Evolutionary conservation across 2,888 invertebrate genomes (phyloP).

Genomic region (Bursaphelenchus okinawaensis): DNA sequence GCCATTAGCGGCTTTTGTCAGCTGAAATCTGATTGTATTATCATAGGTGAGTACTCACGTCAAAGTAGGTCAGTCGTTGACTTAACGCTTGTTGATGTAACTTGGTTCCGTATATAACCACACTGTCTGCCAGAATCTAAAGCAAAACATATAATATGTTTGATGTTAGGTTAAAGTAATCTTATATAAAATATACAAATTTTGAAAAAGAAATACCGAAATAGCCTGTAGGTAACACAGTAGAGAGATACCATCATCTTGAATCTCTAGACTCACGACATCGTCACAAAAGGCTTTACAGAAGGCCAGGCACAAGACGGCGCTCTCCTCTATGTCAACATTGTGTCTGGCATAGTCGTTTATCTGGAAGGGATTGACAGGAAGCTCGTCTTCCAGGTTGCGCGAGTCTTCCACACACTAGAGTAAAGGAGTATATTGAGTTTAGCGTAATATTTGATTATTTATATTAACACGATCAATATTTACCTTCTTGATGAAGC

Average conservation of each 20-base stretch:
- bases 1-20: slow-evolving; percentile 31
- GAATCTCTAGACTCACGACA: slow-evolving; percentile 21
- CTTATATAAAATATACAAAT: background rate
- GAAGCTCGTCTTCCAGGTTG: background rate
- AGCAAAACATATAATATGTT: slow-evolving; percentile 6
- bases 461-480: too few species aligned
- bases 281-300: slow-evolving; percentile 39
- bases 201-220: slow-evolving; percentile 18
- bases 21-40: slow-evolving; percentile 10
- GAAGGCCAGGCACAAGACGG: slow-evolving; percentile 31
- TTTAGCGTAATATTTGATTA: too few species aligned
- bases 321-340: slow-evolving; percentile 26
- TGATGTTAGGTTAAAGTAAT: background rate
- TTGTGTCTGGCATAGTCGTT: slow-evolving; percentile 2
- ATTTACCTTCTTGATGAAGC: slow-evolving; percentile 23
- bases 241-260: slow-evolving; percentile 17
- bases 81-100: background rate
- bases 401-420: slow-evolving; percentile 14
- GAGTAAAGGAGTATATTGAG: background rate
- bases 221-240: slow-evolving; percentile 29
- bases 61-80: slow-evolving; percentile 1
- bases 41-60: background rate
- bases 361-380: background rate
- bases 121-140: slow-evolving; percentile 28
- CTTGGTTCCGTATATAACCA: slow-evolving; percentile 9